Evolutionary conservation across 2,113 vertebrate species (phyloP).

Genomic region (Neofelis nebulosa): DNA sequence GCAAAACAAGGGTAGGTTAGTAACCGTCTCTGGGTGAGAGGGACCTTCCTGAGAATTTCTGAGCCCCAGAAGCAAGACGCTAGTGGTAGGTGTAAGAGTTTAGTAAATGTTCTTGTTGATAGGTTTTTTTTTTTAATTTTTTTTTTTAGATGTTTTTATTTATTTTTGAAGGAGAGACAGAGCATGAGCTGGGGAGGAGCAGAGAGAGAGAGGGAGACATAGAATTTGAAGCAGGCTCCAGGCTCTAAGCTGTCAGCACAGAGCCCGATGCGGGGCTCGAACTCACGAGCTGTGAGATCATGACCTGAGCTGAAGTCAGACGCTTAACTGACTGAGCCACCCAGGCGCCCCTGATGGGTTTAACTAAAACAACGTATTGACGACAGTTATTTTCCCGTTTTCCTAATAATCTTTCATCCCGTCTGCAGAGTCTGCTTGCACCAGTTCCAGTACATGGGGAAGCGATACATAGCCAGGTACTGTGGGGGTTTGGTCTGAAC

Average conservation of each 20-base stretch:
- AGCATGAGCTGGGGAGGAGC: no score
- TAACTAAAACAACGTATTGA: not conserved
- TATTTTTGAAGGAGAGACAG: no score
- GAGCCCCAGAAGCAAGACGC: not conserved
- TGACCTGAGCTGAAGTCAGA: no score
- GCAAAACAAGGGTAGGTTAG: rapidly evolving
- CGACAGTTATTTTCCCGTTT: not conserved
- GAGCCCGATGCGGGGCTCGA: no score
- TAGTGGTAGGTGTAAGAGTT: not conserved
- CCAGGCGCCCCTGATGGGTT: not conserved
- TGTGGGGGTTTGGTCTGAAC: slow-evolving; percentile 75
- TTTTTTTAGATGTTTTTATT: no score
- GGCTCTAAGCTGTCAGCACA: no score
- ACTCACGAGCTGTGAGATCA: no score
- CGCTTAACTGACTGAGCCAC: no score
- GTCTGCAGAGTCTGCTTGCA: slow-evolving; percentile 94
- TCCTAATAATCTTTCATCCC: slow-evolving; percentile 60
- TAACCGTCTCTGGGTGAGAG: not conserved
- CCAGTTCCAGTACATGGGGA: slow-evolving; percentile 99
- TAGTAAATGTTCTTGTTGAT: not conserved
- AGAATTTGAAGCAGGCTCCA: no score
- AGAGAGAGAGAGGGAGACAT: no score
- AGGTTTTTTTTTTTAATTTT: not conserved
- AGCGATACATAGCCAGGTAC: slow-evolving; percentile 99
- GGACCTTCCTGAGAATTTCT: not conserved